Conservation (phyloP, 2,113 vertebrate genomes). For the Pelecanus crispus region DNA sequence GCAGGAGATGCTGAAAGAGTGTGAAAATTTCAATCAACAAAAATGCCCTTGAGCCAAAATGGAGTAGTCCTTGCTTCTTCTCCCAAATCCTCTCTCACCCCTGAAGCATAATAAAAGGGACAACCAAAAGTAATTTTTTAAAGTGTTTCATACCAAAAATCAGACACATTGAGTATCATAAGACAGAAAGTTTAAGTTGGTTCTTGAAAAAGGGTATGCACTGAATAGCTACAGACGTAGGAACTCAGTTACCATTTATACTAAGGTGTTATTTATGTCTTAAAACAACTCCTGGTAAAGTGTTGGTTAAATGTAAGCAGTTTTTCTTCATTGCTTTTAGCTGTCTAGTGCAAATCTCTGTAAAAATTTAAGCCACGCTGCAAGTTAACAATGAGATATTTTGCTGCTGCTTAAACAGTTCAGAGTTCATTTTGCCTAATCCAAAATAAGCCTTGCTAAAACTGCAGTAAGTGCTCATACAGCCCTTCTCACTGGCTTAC, state of each 20-base stretch:
- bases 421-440: background rate
- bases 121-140: background rate
- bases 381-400: background rate
- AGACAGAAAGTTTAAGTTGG: background rate
- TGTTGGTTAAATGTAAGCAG: background rate
- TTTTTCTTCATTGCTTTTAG: background rate
- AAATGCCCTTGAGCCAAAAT: background rate
- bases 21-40: background rate
- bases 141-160: background rate
- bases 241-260: background rate
- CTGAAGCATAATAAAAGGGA: background rate
- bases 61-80: background rate
- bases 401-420: background rate
- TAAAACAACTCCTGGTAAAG: background rate
- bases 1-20: background rate
- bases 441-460: background rate
- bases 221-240: background rate
- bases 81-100: background rate
- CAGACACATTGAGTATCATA: background rate
- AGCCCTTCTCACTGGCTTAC: background rate
- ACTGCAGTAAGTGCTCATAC: background rate
- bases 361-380: background rate
- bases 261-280: background rate
- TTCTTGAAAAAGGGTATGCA: background rate
- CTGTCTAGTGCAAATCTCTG: background rate